Evolutionary conservation across 2,888 invertebrate genomes (phyloP).

Genomic region (Syrphus vitripennis): DNA sequence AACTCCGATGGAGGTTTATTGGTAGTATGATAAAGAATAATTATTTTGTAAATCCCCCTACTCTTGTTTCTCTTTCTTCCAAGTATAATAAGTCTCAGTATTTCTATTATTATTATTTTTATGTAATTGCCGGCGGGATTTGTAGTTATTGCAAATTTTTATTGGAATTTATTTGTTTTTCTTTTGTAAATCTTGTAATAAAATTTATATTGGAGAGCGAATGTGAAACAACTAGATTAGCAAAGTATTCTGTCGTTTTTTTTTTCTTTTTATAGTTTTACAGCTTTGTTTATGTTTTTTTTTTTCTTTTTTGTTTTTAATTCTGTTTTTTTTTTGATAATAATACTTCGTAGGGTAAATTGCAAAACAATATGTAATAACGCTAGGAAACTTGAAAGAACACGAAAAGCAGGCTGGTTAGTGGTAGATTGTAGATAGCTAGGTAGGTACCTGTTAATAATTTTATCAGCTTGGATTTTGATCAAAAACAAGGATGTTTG

Average conservation of each 20-base stretch:
- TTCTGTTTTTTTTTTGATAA: neutral
- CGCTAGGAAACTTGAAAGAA: neutral
- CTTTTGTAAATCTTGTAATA: neutral
- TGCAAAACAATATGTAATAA: neutral
- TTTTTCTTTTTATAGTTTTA: conserved; percentile 32
- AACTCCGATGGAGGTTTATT: conserved; percentile 17
- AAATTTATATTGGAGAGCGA: conserved; percentile 3
- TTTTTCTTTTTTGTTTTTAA: neutral
- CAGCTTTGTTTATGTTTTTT: neutral
- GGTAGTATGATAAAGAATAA: neutral
- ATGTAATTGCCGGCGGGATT: conserved; percentile 72
- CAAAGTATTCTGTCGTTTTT: neutral
- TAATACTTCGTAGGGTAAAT: neutral
- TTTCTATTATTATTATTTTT: conserved; percentile 46
- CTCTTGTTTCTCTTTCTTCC: neutral
- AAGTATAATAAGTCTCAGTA: neutral
- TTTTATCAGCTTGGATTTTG: too few relatives aligned
- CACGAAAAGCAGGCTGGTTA: neutral
- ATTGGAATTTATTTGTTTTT: conserved; percentile 11
- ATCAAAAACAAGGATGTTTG: too few relatives aligned
- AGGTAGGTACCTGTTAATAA: too few relatives aligned
- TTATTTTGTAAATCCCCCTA: neutral
- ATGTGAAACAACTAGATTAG: conserved; percentile 40
- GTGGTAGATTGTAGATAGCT: neutral
- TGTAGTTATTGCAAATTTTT: conserved; percentile 27